Evolutionary conservation across 2,113 vertebrate species (phyloP).

Genomic region (Upupa epops): DNA sequence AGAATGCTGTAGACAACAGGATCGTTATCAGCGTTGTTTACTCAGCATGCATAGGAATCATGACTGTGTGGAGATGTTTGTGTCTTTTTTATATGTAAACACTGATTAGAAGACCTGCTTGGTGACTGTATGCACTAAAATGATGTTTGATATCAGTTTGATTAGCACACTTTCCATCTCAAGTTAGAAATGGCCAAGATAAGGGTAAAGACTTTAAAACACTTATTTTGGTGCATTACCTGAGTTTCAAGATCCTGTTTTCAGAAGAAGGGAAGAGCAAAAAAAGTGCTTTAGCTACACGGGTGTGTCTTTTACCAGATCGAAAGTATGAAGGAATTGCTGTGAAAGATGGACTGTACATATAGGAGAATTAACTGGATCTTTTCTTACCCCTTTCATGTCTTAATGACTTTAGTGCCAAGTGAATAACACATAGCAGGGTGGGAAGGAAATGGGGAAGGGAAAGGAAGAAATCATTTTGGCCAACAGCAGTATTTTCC

Average conservation of each 20-base stretch:
- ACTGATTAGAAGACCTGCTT: background rate
- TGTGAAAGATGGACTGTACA: background rate
- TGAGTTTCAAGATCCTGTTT: background rate
- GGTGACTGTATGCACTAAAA: background rate
- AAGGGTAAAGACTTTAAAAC: background rate
- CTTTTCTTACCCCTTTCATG: background rate
- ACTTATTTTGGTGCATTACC: background rate
- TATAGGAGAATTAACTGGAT: background rate
- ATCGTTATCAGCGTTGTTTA: slow-evolving; percentile 25
- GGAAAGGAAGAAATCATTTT: background rate
- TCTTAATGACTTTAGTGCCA: background rate
- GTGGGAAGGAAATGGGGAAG: background rate
- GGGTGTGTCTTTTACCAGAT: background rate
- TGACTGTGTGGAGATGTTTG: background rate
- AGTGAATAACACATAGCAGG: background rate
- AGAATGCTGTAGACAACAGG: background rate
- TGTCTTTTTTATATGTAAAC: background rate
- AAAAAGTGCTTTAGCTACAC: background rate
- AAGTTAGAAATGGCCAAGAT: background rate
- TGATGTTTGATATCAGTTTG: background rate
- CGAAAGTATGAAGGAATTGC: background rate
- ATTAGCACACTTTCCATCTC: background rate
- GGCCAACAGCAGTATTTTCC: background rate
- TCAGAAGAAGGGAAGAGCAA: background rate
- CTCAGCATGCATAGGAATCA: background rate